A percentile compares a stretch with the other conserved stretches of the same genome.
These are phyloP conservation scores for Rhagium mordax DNA, from an alignment of 2,888 invertebrate genomes.

Conservation along the genomic window DNA sequence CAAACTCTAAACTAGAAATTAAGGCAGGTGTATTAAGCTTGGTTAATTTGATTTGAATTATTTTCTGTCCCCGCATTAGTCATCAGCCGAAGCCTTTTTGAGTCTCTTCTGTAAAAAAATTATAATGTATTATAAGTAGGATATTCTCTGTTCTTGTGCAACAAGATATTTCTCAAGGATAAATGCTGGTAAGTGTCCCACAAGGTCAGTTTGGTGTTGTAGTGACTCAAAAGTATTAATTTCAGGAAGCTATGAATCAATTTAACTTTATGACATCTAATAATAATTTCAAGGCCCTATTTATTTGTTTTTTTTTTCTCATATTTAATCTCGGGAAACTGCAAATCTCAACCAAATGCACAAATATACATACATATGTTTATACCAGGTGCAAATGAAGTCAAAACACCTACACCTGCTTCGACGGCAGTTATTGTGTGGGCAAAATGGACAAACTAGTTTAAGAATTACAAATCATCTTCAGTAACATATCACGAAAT, in stretches of 20 bases:
- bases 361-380: too few species aligned
- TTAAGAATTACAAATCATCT: too few species aligned
- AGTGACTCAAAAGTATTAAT: neutral
- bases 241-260: neutral
- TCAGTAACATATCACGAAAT: too few species aligned
- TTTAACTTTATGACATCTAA: neutral
- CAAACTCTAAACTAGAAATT: conserved; percentile 27
- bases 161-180: conserved; percentile 15
- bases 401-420: too few species aligned
- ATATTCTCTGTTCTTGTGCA: conserved; percentile 14
- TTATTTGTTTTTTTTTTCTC: neutral
- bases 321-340: too few species aligned
- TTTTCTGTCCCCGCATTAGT: conserved; percentile 54
- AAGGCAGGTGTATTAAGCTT: conserved; percentile 50
- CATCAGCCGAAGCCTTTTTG: conserved; percentile 66
- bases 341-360: too few species aligned
- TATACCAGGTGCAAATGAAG: too few species aligned
- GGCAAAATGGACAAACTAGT: too few species aligned
- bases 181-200: neutral
- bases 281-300: neutral
- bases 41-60: conserved; percentile 46
- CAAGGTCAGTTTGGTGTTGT: neutral
- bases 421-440: too few species aligned
- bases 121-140: conserved; percentile 36
- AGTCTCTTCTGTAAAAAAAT: conserved; percentile 68